Evolutionary conservation across 2,113 vertebrate species (phyloP), one percentile per base, ranked within the genome.

Genomic region (Typhlomys cinereus): DNA sequence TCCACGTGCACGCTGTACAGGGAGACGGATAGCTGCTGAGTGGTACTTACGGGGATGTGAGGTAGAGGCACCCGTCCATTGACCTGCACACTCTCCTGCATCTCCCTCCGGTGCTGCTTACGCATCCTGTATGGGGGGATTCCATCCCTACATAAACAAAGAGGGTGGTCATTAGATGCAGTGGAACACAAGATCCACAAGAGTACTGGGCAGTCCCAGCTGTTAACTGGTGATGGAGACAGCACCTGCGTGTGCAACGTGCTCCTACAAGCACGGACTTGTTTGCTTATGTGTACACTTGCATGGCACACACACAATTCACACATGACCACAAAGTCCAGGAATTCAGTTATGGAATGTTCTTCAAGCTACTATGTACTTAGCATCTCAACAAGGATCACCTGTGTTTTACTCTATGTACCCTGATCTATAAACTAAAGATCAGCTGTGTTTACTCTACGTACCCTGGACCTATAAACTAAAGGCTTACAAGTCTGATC

Each of bases 61-160:
- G 99, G 99, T 98, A 99, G 99, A 97, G 99, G 99, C 97, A 99
- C 99, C 34, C 99, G 98, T 97, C 99, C 99, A 69, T 99, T 99
- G 96, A 98, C 99, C 99, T 99, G 99, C 98, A 99, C 98, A 98
- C 99, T 99, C 98, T 99, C 99, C 97, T 99, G 99, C 99, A 99
- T 99, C 98, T 99, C 99, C 94, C 99, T 98, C 76, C 99, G 99
- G 98, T 99, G 99, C 97, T 99, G 99, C 96, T 99, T 99, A 78
- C 99, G 98, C 97, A 98, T 98, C 97, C 99, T 98, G 97, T 99
- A 99, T 0, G 99, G 99, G 66, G 99, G 99, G 96, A 99, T 98
- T 96, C 99, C 99, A 97, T 99, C 99, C 98, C 99, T 99, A 96
- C 41, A 25, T n/a, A 34, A 84, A 0, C 83, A 73, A 97, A 7